Percentiles rank a stretch among this genome's conserved stretches.
phyloP scores from a whole-genome alignment of 2,888 invertebrate species.

The Pecten maximus region DNA sequence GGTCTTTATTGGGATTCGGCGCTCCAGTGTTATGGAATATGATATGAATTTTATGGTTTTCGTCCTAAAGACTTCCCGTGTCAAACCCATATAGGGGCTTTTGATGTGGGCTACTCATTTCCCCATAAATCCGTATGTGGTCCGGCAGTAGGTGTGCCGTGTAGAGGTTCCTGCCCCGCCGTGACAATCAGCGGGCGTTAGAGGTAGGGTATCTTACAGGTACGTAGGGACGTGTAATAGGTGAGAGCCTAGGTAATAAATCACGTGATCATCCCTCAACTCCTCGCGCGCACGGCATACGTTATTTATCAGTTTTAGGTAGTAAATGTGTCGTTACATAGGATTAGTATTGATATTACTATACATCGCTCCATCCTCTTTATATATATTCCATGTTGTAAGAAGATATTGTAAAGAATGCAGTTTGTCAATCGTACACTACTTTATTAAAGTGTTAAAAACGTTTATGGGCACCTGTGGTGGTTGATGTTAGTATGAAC shows the following conservation, averaged over 20 bases:
- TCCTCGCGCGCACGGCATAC: background rate
- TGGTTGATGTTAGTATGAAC: no score
- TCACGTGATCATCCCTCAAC: background rate
- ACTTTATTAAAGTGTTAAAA: no score
- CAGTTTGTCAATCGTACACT: no score
- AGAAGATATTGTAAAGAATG: no score
- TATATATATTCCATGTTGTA: no score
- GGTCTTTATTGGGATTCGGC: background rate
- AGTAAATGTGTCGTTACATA: no score
- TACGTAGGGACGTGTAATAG: background rate
- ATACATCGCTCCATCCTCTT: no score
- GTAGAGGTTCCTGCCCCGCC: background rate
- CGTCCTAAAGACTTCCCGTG: conserved; percentile 19
- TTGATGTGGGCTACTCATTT: conserved; percentile 25
- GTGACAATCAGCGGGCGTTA: background rate
- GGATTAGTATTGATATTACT: no score
- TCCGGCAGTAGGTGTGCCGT: background rate
- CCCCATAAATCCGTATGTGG: conserved; percentile 21
- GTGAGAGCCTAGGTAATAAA: background rate
- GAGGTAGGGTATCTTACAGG: background rate
- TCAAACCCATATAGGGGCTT: conserved; percentile 16
- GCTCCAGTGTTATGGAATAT: conserved; percentile 12
- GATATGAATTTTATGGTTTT: conserved; percentile 29
- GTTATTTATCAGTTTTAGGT: no score
- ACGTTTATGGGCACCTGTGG: no score